Evolutionary conservation across 2,113 vertebrate species (phyloP), one percentile per base, ranked within the genome.

Genomic region (Eublepharis macularius): DNA sequence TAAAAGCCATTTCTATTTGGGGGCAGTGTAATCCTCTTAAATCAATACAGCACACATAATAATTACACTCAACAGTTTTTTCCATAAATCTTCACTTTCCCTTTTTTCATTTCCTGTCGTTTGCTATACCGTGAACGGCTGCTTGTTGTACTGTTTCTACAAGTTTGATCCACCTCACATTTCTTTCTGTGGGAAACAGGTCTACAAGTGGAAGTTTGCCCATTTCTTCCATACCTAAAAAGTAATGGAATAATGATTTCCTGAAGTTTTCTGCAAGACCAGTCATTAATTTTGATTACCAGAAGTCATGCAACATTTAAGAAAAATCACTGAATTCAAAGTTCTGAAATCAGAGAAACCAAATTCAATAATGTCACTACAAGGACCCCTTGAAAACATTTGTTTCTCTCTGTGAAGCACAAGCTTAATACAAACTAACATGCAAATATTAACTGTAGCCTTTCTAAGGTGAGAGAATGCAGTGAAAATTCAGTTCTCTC

Each of bases 1-100:
- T 93, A 95, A 94, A 94, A 95, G 88, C 91, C 91, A 93, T 94
- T 95, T 95, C 87, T 87, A 93, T 95, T 94, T 93, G 92, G 93
- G 92, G 93, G 92, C 93, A 94, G 91, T 84, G 86, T 39, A 90
- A 92, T 94, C 92, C 90, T 92, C 94, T 95, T 93, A 92, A 95
- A 95, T 95, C 95, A 95, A 94, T 94, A 93, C 76, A 74, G 86
- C 84, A 83, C 93, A 95, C 88, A 93, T 91, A 92, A 90, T 95
- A 95, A 95, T 93, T 94, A 91, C 54, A 93, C 85, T 90, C 92
- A 86, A 90, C 87, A 93, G 51, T 83, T 93, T 94, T 92, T 84
- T 92, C 90, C 93, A 92, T 94, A 92, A 94, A 94, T 92, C 89
- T 94, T 89, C 87, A 83, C 91, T 93, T 93, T 94, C 82, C 90